Base-by-base conservation (phyloP, 2,797 vertebrate genomes). In the Malurus splendens region DNA sequence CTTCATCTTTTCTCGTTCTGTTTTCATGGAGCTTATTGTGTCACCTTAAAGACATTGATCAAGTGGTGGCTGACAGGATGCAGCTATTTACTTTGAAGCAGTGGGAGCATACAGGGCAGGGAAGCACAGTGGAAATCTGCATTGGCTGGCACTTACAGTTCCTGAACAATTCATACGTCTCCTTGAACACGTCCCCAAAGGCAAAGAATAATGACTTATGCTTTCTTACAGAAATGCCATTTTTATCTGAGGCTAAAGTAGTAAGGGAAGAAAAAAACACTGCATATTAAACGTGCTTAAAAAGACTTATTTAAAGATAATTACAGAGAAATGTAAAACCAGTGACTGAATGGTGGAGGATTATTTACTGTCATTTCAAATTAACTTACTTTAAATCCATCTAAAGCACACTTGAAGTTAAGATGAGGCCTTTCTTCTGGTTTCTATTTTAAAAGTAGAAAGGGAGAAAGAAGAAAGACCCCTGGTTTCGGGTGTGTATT, bases 11-110 rank as follows among this genome's bases (percentile, higher is more conserved):
- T 85, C 19, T 86, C 56, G 60, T 88, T 62, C 48, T 95, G 77
- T 92, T 96, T 96, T 87, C 61, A 23, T 51, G 25, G 68, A 38
- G 30, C 82, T 95, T 87, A 82, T 89, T 92, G 79, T 95, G 88
- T 89, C 85, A 89, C 91, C 85, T 80, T 82, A 89, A 95, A 94
- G 90, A 51, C 91, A 95, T 87, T 90, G 94, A 96, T 96, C 94
- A 96, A 90, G 89, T 14, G 3, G 64, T 86, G 90, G 81, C 90
- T 95, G 86, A 90, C 70, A 93, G 94, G 92, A 94, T 78, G 92
- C 91, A 77, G 66, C 93, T 93, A 89, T 93, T 93, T 93, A 90
- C 82, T 96, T 91, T 94, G 93, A 94, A 95, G 77, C 68, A 70
- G 50, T 91, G 82, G 80, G 77, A 90, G 62, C 27, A 42, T 66